Evolutionary conservation across 2,113 vertebrate genomes (phyloP).

Genomic region (Mastomys natalensis): DNA sequence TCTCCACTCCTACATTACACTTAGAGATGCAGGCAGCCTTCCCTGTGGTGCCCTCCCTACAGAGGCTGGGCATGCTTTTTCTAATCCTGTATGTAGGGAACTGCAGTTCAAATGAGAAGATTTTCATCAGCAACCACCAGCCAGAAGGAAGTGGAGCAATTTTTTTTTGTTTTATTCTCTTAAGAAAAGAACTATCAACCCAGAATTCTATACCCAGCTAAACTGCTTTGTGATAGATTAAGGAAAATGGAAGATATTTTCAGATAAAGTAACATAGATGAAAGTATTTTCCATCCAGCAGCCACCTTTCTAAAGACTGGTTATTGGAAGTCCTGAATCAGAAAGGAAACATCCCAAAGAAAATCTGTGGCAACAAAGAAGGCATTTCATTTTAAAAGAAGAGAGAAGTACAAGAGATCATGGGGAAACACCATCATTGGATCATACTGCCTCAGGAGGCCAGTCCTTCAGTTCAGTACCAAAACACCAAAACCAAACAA

Average conservation of each 20-base stretch:
- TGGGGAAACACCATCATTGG: neutral
- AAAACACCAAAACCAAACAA: neutral
- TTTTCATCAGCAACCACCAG: neutral
- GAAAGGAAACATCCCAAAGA: neutral
- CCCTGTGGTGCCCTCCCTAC: constrained; percentile 80
- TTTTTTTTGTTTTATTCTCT: neutral
- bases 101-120: neutral
- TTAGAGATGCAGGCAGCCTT: neutral
- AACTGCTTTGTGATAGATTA: neutral
- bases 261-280: neutral
- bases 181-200: neutral
- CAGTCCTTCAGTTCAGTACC: constrained; percentile 15
- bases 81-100: constrained; percentile 84
- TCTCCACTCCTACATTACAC: constrained; percentile 90
- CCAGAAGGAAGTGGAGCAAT: too few relatives aligned
- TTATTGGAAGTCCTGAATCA: neutral
- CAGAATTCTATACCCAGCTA: neutral
- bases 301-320: neutral
- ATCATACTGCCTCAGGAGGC: neutral
- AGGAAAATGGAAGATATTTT: neutral
- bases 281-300: neutral
- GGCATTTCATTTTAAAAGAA: neutral
- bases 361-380: neutral
- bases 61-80: constrained; percentile 82
- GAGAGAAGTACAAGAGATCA: neutral